Percentiles rank a stretch among this genome's conserved stretches.
These are phyloP conservation scores for Germaria angustata DNA, from an alignment of 2,888 invertebrate genomes.

Conservation along the genomic window DNA sequence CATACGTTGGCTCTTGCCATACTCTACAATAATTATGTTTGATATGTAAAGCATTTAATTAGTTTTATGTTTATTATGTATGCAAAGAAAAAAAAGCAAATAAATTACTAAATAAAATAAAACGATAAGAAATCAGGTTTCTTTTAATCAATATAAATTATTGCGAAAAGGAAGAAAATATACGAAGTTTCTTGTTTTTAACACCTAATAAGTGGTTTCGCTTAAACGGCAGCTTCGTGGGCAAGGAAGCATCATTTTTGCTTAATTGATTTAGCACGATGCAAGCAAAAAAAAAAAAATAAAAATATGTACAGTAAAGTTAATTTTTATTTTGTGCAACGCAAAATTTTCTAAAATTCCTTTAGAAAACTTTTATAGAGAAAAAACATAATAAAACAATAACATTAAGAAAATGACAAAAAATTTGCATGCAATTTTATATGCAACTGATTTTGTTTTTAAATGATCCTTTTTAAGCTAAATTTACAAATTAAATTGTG, in stretches of 20 bases:
- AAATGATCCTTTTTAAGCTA: no score
- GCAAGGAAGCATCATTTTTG: not conserved
- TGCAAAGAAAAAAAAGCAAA: slow-evolving; percentile 43
- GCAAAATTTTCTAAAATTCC: no score
- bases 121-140: slow-evolving; percentile 47
- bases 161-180: not conserved
- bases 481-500: no score
- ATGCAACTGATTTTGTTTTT: no score
- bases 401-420: no score
- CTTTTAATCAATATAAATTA: slow-evolving; percentile 46
- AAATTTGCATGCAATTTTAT: no score
- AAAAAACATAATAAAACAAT: no score
- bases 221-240: slow-evolving; percentile 3
- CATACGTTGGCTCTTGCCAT: slow-evolving; percentile 18
- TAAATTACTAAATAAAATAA: not conserved
- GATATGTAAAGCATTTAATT: slow-evolving; percentile 66
- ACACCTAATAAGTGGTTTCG: slow-evolving; percentile 56
- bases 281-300: not conserved
- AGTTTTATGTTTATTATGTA: slow-evolving; percentile 62
- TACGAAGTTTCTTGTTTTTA: slow-evolving; percentile 54
- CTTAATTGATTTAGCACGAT: slow-evolving; percentile 34
- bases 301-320: no score
- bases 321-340: no score
- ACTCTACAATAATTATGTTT: slow-evolving; percentile 64
- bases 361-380: no score